Conservation (phyloP, 35 echinoderm and acorn worm species). For the Amphiura filiformis region DNA sequence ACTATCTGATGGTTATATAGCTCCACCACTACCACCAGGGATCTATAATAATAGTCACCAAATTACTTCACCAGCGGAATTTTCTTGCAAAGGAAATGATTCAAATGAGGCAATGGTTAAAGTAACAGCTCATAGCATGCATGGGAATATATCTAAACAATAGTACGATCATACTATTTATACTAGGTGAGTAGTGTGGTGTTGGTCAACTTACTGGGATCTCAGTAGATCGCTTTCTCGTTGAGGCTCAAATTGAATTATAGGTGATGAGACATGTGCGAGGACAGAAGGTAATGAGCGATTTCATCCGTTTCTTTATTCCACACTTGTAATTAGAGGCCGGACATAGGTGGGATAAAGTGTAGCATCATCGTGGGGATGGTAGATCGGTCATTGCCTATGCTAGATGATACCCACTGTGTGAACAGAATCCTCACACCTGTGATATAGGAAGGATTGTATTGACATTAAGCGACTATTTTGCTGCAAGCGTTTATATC, state of each 20-base stretch:
- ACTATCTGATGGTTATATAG: not conserved
- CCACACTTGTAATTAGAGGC: not conserved
- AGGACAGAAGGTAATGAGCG: not conserved
- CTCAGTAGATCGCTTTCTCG: not conserved
- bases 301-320: not conserved
- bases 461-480: not conserved
- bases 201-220: not conserved
- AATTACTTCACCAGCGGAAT: not conserved
- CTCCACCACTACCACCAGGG: not conserved
- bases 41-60: not conserved
- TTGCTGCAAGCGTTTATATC: not conserved
- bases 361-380: not conserved
- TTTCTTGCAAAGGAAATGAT: not conserved
- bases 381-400: not conserved
- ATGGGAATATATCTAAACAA: too few species aligned
- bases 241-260: not conserved
- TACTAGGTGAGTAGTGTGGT: not conserved
- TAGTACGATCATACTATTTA: not conserved
- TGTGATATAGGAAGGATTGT: not conserved
- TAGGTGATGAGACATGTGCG: not conserved
- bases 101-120: not conserved
- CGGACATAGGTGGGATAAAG: not conserved
- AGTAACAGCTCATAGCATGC: too few species aligned
- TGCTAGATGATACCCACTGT: not conserved
- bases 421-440: not conserved